These are phyloP conservation scores for Camptogramma bilineatum DNA, from an alignment of 2,888 invertebrate species.

Conservation along the genomic window DNA sequence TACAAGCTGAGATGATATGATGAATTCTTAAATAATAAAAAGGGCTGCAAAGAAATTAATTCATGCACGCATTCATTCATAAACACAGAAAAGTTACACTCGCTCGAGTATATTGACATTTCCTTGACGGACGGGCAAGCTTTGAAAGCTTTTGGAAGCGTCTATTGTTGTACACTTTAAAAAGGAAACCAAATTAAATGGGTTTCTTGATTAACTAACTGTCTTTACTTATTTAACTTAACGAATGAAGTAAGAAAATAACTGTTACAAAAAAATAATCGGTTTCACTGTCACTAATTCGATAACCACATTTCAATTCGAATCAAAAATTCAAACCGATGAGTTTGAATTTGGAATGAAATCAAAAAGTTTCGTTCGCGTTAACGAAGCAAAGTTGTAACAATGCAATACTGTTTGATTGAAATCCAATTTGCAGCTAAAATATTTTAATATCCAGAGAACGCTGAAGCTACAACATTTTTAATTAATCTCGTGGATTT, in stretches of 20 bases:
- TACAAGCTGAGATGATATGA: too few species aligned
- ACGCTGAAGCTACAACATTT: conserved; percentile 1
- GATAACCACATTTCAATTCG: conserved; percentile 27
- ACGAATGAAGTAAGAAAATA: neutral
- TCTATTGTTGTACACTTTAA: too few species aligned
- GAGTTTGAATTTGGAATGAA: conserved; percentile 56
- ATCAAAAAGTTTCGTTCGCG: conserved; percentile 53
- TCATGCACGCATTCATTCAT: too few species aligned
- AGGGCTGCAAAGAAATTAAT: too few species aligned
- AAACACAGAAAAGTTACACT: too few species aligned
- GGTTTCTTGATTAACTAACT: too few species aligned
- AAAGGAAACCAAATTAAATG: too few species aligned
- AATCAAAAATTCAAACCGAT: conserved; percentile 60
- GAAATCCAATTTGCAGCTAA: conserved; percentile 36
- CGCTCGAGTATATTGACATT: too few species aligned
- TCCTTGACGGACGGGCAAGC: too few species aligned
- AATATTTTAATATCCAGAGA: conserved; percentile 23
- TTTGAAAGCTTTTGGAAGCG: too few species aligned
- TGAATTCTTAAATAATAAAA: too few species aligned
- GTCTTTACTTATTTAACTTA: too few species aligned
- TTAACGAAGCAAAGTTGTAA: conserved; percentile 45
- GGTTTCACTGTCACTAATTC: conserved; percentile 26
- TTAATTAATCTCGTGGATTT: neutral
- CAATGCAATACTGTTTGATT: conserved; percentile 43
- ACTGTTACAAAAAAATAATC: conserved; percentile 12